These are phyloP conservation scores for Brachionichthys hirsutus DNA, from an alignment of 2,113 vertebrate genomes.

Conservation along the genomic window DNA sequence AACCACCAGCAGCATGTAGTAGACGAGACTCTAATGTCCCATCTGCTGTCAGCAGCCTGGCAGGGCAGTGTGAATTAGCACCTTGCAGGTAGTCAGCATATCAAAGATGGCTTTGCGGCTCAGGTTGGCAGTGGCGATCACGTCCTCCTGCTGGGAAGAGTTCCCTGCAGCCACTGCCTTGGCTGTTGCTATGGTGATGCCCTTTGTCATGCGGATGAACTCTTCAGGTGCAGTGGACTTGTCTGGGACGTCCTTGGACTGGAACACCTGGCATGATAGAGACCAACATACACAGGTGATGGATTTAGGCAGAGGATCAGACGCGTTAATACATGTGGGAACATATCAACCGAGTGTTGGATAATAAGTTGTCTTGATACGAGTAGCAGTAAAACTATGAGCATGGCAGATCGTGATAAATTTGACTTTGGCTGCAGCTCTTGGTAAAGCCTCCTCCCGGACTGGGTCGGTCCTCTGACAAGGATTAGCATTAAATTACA, in stretches of 20 bases:
- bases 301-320: neutral
- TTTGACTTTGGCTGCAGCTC: slow-evolving; percentile 15
- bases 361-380: neutral
- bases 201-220: slow-evolving; percentile 98
- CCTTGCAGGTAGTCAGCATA: slow-evolving; percentile 87
- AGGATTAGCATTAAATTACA: slow-evolving; percentile 47
- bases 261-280: slow-evolving; percentile 84
- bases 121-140: slow-evolving; percentile 95
- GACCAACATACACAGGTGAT: slow-evolving; percentile 19
- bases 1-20: slow-evolving; percentile 42
- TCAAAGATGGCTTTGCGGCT: slow-evolving; percentile 96
- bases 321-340: neutral
- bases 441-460: slow-evolving; percentile 22
- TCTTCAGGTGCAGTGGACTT: slow-evolving; percentile 92
- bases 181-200: slow-evolving; percentile 96
- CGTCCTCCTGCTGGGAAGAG: slow-evolving; percentile 94
- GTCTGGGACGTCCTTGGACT: slow-evolving; percentile 89
- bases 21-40: slow-evolving; percentile 29
- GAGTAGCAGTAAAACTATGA: neutral
- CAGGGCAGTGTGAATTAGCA: slow-evolving; percentile 56
- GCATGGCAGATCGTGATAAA: no score
- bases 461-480: slow-evolving; percentile 34
- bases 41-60: slow-evolving; percentile 55
- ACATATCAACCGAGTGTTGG: neutral
- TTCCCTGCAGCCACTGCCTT: slow-evolving; percentile 98